Evolutionary conservation across 92 coral and sea anemone genomes (phyloP).

Genomic region (Desmophyllum pertusum): DNA sequence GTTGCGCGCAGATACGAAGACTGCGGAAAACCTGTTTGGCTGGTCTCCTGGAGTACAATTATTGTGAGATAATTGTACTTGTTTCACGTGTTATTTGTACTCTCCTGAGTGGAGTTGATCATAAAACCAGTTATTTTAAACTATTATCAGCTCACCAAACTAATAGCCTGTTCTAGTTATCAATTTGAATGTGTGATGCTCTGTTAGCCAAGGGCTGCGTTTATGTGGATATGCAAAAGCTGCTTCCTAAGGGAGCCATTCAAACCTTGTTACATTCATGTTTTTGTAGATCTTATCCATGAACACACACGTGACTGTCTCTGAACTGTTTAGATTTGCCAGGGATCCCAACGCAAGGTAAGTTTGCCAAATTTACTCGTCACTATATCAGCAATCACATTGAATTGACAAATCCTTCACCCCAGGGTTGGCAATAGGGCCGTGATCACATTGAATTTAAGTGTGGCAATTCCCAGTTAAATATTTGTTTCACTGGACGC

Average conservation of each 20-base stretch:
- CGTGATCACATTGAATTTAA: not conserved
- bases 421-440: not conserved
- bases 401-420: not conserved
- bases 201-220: too few species aligned
- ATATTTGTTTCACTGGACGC: too few species aligned
- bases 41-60: too few species aligned
- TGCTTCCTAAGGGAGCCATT: not conserved
- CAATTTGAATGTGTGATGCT: too few species aligned
- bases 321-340: slow-evolving; percentile 74
- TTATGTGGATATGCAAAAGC: too few species aligned
- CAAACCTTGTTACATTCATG: not conserved
- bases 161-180: not conserved
- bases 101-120: too few species aligned
- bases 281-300: slow-evolving; percentile 69
- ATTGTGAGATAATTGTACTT: too few species aligned
- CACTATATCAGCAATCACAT: not conserved
- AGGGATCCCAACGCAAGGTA: slow-evolving; percentile 87
- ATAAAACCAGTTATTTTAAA: too few species aligned
- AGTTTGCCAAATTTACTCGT: not conserved
- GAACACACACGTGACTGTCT: slow-evolving; percentile 69
- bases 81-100: too few species aligned
- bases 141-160: not conserved
- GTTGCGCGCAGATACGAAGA: too few species aligned
- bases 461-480: not conserved
- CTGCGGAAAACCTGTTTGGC: too few species aligned